Evolutionary conservation across 2,797 vertebrate species (phyloP).

Genomic region (Myoxocephalus aenaeus): DNA sequence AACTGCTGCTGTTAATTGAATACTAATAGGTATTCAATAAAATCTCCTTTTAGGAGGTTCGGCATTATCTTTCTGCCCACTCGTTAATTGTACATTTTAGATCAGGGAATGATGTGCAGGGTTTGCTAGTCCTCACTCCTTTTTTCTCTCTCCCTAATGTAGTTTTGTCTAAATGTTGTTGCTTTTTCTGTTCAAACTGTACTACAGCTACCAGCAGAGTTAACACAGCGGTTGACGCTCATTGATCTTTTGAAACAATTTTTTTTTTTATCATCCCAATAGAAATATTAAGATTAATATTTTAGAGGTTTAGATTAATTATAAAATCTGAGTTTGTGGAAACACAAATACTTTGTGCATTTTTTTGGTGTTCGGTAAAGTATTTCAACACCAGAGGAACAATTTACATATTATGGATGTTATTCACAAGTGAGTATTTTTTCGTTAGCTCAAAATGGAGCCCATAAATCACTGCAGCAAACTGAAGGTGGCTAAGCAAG

Average conservation of each 20-base stretch:
- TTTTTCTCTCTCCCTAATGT: neutral
- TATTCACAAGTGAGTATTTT: conserved; percentile 67
- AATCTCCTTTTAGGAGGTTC: conserved; percentile 36
- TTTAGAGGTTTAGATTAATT: neutral
- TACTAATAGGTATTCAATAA: conserved; percentile 49
- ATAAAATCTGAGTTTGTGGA: neutral
- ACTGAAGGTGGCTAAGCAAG: conserved; percentile 84
- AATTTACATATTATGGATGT: conserved; percentile 20
- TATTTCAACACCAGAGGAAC: conserved; percentile 1
- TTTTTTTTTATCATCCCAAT: neutral
- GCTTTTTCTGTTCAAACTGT: conserved; percentile 4
- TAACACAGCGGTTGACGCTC: neutral
- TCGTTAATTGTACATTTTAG: conserved; percentile 18
- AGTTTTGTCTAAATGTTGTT: conserved; percentile 2
- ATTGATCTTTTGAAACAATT: neutral
- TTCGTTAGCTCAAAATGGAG: conserved; percentile 82
- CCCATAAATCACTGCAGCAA: conserved; percentile 90
- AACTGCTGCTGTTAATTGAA: conserved; percentile 34
- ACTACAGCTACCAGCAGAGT: neutral
- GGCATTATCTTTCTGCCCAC: conserved; percentile 32
- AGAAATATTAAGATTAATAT: neutral
- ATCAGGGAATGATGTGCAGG: conserved; percentile 14
- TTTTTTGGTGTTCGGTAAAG: neutral
- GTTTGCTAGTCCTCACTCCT: neutral
- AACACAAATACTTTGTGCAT: neutral